Evolutionary conservation across 2,888 invertebrate genomes (phyloP), one percentile per base, ranked within the genome.

Genomic region (Mechanitis mazaeus): DNA sequence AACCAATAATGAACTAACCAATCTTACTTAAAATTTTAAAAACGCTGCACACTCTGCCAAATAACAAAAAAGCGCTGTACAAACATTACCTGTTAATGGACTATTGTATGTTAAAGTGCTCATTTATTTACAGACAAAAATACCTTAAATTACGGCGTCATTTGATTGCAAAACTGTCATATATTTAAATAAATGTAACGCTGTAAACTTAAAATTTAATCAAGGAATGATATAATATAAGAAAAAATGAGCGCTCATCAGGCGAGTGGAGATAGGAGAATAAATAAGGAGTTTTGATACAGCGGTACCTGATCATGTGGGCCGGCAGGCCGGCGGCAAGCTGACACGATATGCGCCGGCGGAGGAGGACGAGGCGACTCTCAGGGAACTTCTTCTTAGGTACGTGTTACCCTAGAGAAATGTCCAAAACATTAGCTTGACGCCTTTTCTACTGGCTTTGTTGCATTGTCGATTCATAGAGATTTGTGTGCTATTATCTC

Each of bases 311-410:
- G 91, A 90, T 73, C 88, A 90, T 90, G 90, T 84, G 86, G 87
- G 82, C 87, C 86, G 87, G 87, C 87, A 87, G 87, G 88, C 87
- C 86, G 91, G 91, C 83, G 87, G 90, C 83, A 91, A 91, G 91
- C 91, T 92, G 90, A 93, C 93, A 91, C 93, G 94, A 93, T 93
- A 94, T 94, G 94, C 93, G 93, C 93, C 94, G 94, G 92, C 93
- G 92, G 94, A 94, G 92, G 95, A 95, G 92, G 96, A 96, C 93
- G 96, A 96, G 93, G 95, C 95, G 90, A 96, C 96, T 93, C 94
- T 96, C 92, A 95, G 96, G 93, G 95, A 96, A 94, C 94, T 96
- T 93, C 95, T 96, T 92, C 94, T 96, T 94, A 96, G 96, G 96
- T 95, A 94, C 90, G 89, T 85, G 78, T 77, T 77, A 80, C 79